Evolutionary conservation across 2,797 vertebrate species (phyloP).

Genomic region (Neoniphon sammara): DNA sequence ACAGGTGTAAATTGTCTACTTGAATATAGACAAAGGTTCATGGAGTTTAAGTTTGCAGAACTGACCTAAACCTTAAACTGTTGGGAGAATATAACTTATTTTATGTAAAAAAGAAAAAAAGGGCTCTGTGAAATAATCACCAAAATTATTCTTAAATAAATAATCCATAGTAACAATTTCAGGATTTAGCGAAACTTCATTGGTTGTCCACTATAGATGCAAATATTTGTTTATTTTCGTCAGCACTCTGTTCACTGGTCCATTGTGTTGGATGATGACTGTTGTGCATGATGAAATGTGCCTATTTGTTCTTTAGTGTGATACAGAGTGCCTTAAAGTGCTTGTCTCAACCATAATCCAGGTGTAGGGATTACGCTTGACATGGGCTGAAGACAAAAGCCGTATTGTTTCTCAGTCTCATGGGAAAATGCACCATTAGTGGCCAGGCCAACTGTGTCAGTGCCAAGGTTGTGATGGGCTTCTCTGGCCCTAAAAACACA

Average conservation of each 20-base stretch:
- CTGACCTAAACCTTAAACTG: not conserved
- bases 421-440: conserved; percentile 60
- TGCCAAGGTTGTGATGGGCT: conserved; percentile 17
- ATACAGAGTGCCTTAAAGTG: conserved; percentile 51
- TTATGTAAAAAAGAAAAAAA: not conserved
- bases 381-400: conserved; percentile 59
- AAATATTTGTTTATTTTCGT: not conserved
- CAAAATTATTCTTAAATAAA: conserved; percentile 13
- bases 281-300: conserved; percentile 37
- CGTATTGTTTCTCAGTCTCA: conserved; percentile 66
- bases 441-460: conserved; percentile 24
- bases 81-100: not conserved
- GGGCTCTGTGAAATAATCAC: not conserved
- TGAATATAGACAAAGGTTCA: not conserved
- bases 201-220: not conserved
- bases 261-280: not conserved
- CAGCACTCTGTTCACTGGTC: not conserved
- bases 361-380: conserved; percentile 65
- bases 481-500: not conserved
- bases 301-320: conserved; percentile 42
- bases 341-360: conserved; percentile 74
- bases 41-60: not conserved
- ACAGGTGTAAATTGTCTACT: not conserved
- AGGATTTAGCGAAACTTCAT: not conserved
- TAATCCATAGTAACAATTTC: not conserved